phyloP scores from a whole-genome alignment of 1,140 invertebrate genomes.

The Megalopta genalis region DNA sequence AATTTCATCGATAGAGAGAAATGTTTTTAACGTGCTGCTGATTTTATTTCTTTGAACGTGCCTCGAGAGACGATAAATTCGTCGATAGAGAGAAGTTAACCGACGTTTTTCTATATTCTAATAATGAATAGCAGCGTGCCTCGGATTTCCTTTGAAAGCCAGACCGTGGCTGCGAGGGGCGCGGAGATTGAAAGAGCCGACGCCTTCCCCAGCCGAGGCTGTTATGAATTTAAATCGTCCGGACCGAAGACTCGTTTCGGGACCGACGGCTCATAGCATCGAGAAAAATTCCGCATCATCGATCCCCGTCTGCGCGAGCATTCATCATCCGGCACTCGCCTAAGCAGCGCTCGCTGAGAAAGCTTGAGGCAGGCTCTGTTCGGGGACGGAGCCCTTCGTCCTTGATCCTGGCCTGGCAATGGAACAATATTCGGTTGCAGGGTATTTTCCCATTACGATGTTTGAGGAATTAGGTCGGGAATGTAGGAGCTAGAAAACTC shows the following conservation, averaged over 20 bases:
- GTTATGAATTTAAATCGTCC: constrained; percentile 26
- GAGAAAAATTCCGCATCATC: constrained; percentile 38
- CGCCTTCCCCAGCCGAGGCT: neutral
- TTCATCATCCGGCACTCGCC: constrained; percentile 30
- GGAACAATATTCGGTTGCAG: neutral
- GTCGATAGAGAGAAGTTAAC: no score
- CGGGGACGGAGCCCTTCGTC: constrained; percentile 7
- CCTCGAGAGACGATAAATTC: no score
- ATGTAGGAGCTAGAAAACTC: no score
- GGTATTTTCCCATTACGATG: neutral
- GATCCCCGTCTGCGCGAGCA: constrained; percentile 29
- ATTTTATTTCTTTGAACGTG: no score
- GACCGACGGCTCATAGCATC: neutral
- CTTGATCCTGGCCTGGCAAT: neutral
- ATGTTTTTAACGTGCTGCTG: no score
- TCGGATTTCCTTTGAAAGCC: no score
- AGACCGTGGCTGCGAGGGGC: neutral
- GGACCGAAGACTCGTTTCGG: neutral
- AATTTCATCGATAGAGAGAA: no score
- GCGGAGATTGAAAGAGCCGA: constrained; percentile 6
- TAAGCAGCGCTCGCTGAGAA: constrained; percentile 1
- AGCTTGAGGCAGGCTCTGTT: constrained; percentile 23
- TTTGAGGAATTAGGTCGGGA: no score
- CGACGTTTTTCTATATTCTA: no score
- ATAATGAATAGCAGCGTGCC: no score